Evolutionary conservation across 2,113 vertebrate genomes (phyloP).

Genomic region (Podiceps cristatus): DNA sequence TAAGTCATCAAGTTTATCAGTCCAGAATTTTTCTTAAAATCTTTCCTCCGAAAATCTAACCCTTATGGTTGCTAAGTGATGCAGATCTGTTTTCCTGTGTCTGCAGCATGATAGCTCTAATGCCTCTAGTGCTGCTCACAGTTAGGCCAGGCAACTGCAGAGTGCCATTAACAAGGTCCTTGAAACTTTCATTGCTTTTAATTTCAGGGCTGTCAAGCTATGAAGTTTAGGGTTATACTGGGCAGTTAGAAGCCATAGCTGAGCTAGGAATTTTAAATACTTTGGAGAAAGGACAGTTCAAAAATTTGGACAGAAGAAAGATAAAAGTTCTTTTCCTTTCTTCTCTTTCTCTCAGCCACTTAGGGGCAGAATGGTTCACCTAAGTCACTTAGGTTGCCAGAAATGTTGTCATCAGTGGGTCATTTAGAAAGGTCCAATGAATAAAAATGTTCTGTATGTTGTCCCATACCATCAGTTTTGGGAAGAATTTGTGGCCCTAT

Average conservation of each 20-base stretch:
- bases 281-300: neutral
- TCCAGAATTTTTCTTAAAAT: neutral
- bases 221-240: neutral
- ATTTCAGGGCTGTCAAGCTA: neutral
- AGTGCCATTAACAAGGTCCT: neutral
- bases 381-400: neutral
- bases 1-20: slow-evolving; percentile 1
- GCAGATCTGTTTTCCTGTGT: slow-evolving; percentile 32
- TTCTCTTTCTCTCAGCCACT: neutral
- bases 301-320: neutral
- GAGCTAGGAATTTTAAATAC: neutral
- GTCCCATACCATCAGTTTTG: neutral
- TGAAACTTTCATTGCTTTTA: slow-evolving; percentile 21
- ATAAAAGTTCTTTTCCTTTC: neutral
- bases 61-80: slow-evolving; percentile 54
- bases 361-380: neutral
- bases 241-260: neutral
- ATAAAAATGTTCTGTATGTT: neutral
- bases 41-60: neutral
- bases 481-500: neutral
- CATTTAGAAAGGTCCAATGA: neutral
- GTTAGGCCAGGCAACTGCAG: slow-evolving; percentile 27
- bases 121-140: slow-evolving; percentile 34
- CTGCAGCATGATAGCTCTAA: slow-evolving; percentile 31
- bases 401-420: neutral